phyloP scores from a whole-genome alignment of 2,888 invertebrate genomes.

The Rhogogaster chlorosoma region DNA sequence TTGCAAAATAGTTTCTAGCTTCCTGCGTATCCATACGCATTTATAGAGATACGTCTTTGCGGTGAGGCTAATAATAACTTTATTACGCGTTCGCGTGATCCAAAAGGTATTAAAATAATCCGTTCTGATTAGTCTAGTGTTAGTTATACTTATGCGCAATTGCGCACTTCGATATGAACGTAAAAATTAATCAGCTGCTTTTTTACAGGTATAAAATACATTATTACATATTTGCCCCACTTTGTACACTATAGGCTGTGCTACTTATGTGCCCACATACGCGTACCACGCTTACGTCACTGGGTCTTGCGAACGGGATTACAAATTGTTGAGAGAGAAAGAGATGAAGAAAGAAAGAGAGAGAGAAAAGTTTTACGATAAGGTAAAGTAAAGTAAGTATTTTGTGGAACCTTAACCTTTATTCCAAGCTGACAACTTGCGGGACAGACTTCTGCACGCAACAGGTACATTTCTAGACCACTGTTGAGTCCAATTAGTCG shows the following conservation, averaged over 20 bases:
- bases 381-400: not conserved
- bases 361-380: not conserved
- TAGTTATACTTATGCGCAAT: not conserved
- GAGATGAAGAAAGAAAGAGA: not conserved
- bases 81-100: conserved; percentile 38
- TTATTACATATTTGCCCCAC: conserved; percentile 33
- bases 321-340: not conserved
- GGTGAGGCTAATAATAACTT: conserved; percentile 18
- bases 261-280: conserved; percentile 39
- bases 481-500: conserved; percentile 25
- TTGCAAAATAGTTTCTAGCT: not conserved
- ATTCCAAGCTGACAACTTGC: conserved; percentile 8
- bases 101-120: conserved; percentile 14
- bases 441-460: not conserved
- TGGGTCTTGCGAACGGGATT: conserved; percentile 28
- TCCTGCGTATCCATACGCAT: not conserved
- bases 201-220: not conserved
- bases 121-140: conserved; percentile 25
- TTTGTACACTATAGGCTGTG: not conserved
- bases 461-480: conserved; percentile 1
- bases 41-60: not conserved
- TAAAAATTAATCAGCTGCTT: not conserved
- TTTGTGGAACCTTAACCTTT: not conserved
- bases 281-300: conserved; percentile 31
- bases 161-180: conserved; percentile 6